A percentile compares a stretch with the other conserved stretches of the same genome.
Conservation (phyloP, 92 coral and sea anemone genomes). For the Phenganax stokvisi region DNA sequence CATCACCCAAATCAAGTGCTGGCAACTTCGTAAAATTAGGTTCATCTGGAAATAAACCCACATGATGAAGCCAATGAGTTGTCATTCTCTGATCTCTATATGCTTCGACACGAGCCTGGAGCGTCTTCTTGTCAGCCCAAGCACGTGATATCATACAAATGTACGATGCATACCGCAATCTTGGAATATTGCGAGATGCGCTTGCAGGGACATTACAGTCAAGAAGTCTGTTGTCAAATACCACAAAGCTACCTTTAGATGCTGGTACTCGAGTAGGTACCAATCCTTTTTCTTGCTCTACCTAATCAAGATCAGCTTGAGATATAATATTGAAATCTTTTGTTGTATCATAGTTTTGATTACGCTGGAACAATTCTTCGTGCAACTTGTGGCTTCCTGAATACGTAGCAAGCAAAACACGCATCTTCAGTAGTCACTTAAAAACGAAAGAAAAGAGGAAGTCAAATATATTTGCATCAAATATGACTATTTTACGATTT, state of each 20-base stretch:
- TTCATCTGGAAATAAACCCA: conserved; percentile 34
- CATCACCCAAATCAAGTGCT: conserved; percentile 13
- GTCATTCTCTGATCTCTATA: conserved; percentile 32
- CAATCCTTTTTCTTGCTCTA: conserved; percentile 31
- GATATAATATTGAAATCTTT: conserved; percentile 25
- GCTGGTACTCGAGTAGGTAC: conserved; percentile 1
- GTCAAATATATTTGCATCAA: no score
- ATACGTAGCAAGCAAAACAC: conserved; percentile 23
- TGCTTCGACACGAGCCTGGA: conserved; percentile 26
- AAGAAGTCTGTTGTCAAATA: conserved; percentile 35
- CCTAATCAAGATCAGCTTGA: conserved; percentile 23
- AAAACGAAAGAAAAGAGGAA: background rate
- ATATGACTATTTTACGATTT: no score
- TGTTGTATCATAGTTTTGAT: conserved; percentile 1
- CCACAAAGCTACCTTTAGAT: conserved; percentile 20
- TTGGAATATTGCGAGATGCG: conserved; percentile 18
- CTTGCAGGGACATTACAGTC: conserved; percentile 18
- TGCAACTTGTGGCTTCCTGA: conserved; percentile 31
- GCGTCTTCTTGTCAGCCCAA: conserved; percentile 28
- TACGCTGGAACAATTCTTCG: conserved; percentile 20
- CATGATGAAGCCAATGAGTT: conserved; percentile 39
- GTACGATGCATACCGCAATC: conserved; percentile 33
- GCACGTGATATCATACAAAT: conserved; percentile 35
- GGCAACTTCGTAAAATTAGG: background rate
- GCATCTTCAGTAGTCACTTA: conserved; percentile 14